Conservation (phyloP, 35 echinoderm and acorn worm genomes). For the Lytechinus variegatus region DNA sequence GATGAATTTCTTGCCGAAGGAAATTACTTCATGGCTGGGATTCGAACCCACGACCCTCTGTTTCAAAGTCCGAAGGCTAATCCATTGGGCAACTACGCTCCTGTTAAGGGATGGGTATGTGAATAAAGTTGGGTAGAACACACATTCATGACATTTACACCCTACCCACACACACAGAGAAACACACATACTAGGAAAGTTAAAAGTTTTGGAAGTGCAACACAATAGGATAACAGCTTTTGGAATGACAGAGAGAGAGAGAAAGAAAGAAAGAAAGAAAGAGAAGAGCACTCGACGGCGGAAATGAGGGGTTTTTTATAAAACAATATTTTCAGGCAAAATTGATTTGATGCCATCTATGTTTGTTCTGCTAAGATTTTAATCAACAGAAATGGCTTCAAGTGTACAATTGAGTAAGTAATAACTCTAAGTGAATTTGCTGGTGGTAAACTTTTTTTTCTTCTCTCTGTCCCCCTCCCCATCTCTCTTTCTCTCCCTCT, state of each 20-base stretch:
- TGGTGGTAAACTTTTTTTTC: background rate
- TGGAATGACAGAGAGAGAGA: no score
- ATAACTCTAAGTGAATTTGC: conserved; percentile 13
- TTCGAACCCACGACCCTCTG: no score
- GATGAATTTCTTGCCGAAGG: no score
- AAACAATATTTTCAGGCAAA: conserved; percentile 14
- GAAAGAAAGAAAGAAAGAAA: no score
- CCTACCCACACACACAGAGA: background rate
- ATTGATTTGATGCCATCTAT: background rate
- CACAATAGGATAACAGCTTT: no score
- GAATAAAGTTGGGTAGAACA: background rate
- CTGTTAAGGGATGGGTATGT: background rate
- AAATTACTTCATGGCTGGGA: no score
- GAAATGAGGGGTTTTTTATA: background rate
- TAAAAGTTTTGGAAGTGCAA: background rate
- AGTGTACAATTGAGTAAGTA: background rate
- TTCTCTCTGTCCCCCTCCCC: background rate
- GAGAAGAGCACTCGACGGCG: background rate
- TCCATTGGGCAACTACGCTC: no score
- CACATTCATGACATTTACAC: no score
- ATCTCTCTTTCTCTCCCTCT: background rate
- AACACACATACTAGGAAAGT: background rate
- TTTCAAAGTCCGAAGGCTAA: no score
- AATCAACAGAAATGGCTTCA: conserved; percentile 4
- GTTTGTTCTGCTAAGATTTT: background rate